phyloP scores from a whole-genome alignment of 1,140 invertebrate genomes.

The Ceratoteleas bidentatus region DNA sequence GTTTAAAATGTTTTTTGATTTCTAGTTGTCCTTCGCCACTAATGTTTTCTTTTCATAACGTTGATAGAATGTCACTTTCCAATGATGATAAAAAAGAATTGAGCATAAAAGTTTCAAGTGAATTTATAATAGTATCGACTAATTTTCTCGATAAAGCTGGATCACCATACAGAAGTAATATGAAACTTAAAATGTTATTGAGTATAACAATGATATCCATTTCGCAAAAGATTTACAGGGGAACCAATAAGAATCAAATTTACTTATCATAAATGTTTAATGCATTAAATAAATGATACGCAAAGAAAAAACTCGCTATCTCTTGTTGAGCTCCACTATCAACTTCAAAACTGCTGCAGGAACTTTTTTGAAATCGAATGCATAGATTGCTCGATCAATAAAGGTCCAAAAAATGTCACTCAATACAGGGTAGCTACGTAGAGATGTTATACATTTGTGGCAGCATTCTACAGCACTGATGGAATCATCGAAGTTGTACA shows the following conservation, averaged over 20 bases:
- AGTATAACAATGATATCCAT: constrained; percentile 20
- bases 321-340: not conserved
- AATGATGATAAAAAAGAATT: constrained; percentile 30
- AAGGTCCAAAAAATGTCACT: constrained; percentile 14
- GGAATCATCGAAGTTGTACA: constrained; percentile 1
- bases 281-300: too few relatives aligned
- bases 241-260: too few relatives aligned
- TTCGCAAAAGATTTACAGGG: too few relatives aligned
- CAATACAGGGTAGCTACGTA: not conserved
- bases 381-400: constrained; percentile 11
- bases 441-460: constrained; percentile 12
- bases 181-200: constrained; percentile 14
- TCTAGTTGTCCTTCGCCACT: not conserved
- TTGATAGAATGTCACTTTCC: constrained; percentile 20
- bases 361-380: constrained; percentile 16
- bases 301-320: too few relatives aligned
- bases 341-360: constrained; percentile 1
- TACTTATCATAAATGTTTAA: too few relatives aligned
- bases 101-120: constrained; percentile 11
- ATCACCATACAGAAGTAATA: constrained; percentile 35
- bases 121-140: constrained; percentile 18
- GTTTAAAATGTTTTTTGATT: too few relatives aligned
- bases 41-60: constrained; percentile 11
- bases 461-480: constrained; percentile 28
- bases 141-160: constrained; percentile 26